Conservation (phyloP, 2,113 vertebrate species). For the Pseudorhombus dupliciocellatus region DNA sequence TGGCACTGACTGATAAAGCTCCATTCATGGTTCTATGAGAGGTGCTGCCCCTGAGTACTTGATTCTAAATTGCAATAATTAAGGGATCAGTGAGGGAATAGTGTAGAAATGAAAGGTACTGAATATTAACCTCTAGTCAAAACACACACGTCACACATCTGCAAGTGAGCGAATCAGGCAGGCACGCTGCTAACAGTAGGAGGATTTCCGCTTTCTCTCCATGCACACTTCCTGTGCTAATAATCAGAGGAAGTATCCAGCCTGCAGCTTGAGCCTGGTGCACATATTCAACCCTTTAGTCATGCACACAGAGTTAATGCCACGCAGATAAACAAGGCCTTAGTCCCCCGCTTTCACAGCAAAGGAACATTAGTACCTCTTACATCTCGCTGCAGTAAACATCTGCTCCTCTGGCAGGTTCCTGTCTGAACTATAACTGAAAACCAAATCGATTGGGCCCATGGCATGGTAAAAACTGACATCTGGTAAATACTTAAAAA, state of each 20-base stretch:
- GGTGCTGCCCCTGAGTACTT: background rate
- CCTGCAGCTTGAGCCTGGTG: conserved; percentile 59
- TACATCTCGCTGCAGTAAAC: background rate
- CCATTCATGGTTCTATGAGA: background rate
- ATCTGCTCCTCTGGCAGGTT: conserved; percentile 13
- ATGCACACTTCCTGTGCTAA: conserved; percentile 86
- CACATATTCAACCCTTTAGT: conserved; percentile 10
- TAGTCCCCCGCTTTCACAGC: background rate
- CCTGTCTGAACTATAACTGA: background rate
- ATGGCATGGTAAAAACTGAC: background rate
- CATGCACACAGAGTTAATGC: conserved; percentile 12
- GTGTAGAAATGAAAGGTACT: background rate
- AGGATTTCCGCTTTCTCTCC: conserved; percentile 87
- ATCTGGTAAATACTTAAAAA: background rate
- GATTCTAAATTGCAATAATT: background rate
- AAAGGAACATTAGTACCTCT: conserved; percentile 10
- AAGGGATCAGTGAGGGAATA: background rate
- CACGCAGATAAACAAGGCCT: conserved; percentile 4
- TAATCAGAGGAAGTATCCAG: conserved; percentile 89
- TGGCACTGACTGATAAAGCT: background rate
- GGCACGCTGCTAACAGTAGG: conserved; percentile 75
- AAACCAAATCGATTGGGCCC: background rate
- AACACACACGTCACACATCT: conserved; percentile 24
- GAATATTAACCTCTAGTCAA: conserved; percentile 13
- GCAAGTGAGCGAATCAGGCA: conserved; percentile 35